phyloP scores from a whole-genome alignment of 2,113 vertebrate species.

The Phalacrocorax brasilianus region DNA sequence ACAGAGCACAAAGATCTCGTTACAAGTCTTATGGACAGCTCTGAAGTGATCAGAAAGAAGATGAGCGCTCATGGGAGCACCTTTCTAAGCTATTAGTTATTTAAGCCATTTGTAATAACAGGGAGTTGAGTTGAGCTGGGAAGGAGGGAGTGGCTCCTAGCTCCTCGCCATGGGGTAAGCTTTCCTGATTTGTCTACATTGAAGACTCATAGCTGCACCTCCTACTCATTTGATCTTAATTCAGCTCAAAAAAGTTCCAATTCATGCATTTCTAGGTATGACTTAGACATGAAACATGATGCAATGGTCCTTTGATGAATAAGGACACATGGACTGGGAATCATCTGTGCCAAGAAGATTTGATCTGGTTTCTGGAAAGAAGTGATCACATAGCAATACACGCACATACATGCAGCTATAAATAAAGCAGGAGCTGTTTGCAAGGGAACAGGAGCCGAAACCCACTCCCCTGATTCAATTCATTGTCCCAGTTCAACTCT shows the following conservation, averaged over 20 bases:
- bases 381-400: neutral
- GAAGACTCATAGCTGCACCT: neutral
- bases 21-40: neutral
- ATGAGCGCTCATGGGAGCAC: neutral
- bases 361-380: neutral
- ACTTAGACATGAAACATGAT: neutral
- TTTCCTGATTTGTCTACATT: slow-evolving; percentile 34
- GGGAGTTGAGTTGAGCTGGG: neutral
- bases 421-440: slow-evolving; percentile 24
- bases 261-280: neutral
- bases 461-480: slow-evolving; percentile 28
- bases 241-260: neutral
- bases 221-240: slow-evolving; percentile 52
- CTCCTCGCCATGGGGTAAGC: neutral
- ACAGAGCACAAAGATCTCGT: neutral
- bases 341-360: slow-evolving; percentile 5
- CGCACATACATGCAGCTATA: slow-evolving; percentile 2
- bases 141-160: neutral
- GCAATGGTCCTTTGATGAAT: slow-evolving; percentile 4
- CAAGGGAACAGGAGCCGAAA: neutral
- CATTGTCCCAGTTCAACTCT: slow-evolving; percentile 3
- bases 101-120: neutral
- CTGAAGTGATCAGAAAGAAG: neutral
- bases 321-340: neutral
- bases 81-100: neutral